Base-by-base conservation (phyloP, 2,113 vertebrate species). In the Harpagus bidentatus region DNA sequence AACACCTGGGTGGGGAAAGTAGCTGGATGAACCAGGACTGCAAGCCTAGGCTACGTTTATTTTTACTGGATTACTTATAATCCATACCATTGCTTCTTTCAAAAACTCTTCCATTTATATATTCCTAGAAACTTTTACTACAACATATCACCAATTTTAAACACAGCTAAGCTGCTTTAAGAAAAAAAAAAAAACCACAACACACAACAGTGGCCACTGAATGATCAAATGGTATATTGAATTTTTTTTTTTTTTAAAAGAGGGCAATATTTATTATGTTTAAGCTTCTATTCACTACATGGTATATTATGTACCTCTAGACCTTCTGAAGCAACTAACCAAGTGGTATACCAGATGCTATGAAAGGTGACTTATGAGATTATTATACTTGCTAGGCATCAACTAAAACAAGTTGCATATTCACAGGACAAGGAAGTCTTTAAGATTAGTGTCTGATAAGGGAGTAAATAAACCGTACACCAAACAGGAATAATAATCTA, bases 61-160 rank as follows among this genome's bases (percentile, higher is more conserved):
- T 97, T 97, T 97, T 96, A 95, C 92, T 91, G 97, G 93, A 97
- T 98, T 98, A 97, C 63, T 95, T 93, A 58, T 93, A 94, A 97
- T 96, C 95, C 93, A 73, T 77, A 61, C 43, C 92, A 78, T 65
- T 90, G 66, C 83, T 97, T 95, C 90, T 95, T 94, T 95, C 71
- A 93, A 80, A 97, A 97, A 96, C 77, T 81, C 90, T 86, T 82
- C 84, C 69, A 85, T 40, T 96, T 88, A 91, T 77, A 58, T n/a
- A 43, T 61, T 91, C 95, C 56, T 66, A 89, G 95, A 96, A 95
- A 85, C 34, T 34, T 63, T 76, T 90, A 93, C 88, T 38, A 86
- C 70, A 90, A 93, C 42, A 56, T 62, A 95, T 48, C 69, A 50
- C 53, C 80, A 38, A 59, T 76, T 94, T 90, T 82, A 94, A 96